Evolutionary conservation across 2,113 vertebrate species (phyloP).

Genomic region (Tor tambroides): DNA sequence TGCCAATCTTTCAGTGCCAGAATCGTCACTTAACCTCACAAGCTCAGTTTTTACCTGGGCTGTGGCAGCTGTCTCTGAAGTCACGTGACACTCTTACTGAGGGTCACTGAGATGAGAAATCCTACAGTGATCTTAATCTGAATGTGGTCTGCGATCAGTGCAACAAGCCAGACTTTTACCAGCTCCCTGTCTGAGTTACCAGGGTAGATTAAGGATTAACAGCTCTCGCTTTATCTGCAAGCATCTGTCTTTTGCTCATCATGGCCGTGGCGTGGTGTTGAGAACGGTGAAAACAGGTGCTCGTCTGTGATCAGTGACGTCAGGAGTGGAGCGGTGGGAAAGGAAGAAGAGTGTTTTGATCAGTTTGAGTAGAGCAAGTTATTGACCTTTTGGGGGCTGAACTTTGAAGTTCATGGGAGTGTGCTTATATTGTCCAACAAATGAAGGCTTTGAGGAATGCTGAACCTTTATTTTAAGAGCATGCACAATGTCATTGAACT

Average conservation of each 20-base stretch:
- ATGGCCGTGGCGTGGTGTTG: background rate
- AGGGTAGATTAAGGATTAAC: constrained; percentile 13
- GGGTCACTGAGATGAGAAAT: background rate
- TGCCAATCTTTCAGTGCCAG: background rate
- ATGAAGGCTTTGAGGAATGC: background rate
- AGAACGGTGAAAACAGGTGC: constrained; percentile 18
- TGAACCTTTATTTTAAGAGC: background rate
- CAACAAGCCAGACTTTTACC: background rate
- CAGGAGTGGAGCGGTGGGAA: background rate
- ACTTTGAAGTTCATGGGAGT: constrained; percentile 1
- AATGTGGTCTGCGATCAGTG: background rate
- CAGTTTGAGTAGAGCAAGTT: background rate
- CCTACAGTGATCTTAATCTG: background rate
- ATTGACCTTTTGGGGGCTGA: background rate
- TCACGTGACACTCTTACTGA: background rate
- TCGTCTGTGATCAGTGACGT: background rate
- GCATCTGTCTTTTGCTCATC: background rate
- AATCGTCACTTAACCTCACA: constrained; percentile 12
- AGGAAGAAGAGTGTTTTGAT: background rate
- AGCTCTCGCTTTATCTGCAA: constrained; percentile 2
- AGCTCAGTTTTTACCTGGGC: background rate
- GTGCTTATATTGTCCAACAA: background rate
- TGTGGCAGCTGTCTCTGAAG: background rate
- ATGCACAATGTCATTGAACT: constrained; percentile 36
- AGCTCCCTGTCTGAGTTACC: background rate